A percentile compares a stretch with the other conserved stretches of the same genome.
phyloP scores from a whole-genome alignment of 2,797 vertebrate species.

The Sardinella longiceps region DNA sequence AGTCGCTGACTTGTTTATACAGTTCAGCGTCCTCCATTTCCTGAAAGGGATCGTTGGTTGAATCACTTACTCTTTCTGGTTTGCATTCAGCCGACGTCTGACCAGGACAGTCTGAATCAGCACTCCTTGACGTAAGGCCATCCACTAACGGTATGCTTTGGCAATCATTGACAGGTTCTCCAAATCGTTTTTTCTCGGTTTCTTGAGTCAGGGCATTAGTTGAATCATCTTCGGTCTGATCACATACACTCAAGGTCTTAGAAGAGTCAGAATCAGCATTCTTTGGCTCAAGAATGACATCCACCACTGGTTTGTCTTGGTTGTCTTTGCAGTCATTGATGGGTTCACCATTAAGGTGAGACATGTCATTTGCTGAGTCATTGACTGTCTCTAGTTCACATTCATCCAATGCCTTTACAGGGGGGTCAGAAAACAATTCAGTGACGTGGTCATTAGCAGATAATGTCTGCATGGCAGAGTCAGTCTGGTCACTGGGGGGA shows the following conservation, averaged over 20 bases:
- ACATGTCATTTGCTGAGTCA: not conserved
- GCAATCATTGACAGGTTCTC: not conserved
- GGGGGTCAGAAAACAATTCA: too few relatives aligned
- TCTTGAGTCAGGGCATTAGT: not conserved
- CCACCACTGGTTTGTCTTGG: not conserved
- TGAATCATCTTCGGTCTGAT: too few relatives aligned
- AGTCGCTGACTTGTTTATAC: not conserved
- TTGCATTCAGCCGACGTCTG: too few relatives aligned
- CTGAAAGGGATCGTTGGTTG: not conserved
- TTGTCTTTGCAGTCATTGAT: not conserved
- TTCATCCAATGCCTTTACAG: too few relatives aligned
- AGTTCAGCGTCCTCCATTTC: too few relatives aligned
- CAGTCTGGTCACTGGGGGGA: not conserved
- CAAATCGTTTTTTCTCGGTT: too few relatives aligned
- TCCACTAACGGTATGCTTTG: not conserved
- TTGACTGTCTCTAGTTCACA: not conserved
- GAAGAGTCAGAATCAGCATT: too few relatives aligned
- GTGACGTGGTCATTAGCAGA: slow-evolving; percentile 30
- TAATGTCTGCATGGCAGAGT: slow-evolving; percentile 24
- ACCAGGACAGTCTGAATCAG: too few relatives aligned
- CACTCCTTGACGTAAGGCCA: too few relatives aligned
- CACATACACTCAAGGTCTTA: too few relatives aligned
- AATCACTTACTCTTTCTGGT: too few relatives aligned
- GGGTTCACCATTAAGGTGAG: not conserved
- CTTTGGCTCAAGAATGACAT: too few relatives aligned